Conservation (phyloP, 2,113 vertebrate species). For the Limanda limanda region DNA sequence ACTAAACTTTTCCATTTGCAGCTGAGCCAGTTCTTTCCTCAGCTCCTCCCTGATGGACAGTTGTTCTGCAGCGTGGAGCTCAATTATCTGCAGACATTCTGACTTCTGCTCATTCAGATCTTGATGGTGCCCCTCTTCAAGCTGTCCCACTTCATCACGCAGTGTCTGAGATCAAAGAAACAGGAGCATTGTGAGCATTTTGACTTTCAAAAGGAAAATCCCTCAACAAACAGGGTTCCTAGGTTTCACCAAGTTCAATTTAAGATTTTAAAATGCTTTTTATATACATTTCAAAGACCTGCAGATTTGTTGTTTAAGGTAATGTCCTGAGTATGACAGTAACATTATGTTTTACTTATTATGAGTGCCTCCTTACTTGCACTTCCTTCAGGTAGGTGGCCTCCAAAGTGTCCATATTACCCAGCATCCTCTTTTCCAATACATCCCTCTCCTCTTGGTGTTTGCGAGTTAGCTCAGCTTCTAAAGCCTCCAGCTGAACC, state of each 20-base stretch:
- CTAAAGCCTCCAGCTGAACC: slow-evolving; percentile 78
- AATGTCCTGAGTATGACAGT: neutral
- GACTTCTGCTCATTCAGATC: slow-evolving; percentile 57
- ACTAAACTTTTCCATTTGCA: slow-evolving; percentile 83
- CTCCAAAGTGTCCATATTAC: slow-evolving; percentile 89
- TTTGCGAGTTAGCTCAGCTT: slow-evolving; percentile 77
- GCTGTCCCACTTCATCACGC: slow-evolving; percentile 75
- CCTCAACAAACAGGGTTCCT: neutral
- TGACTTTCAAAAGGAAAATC: neutral
- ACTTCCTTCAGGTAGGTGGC: slow-evolving; percentile 87
- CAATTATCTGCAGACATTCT: slow-evolving; percentile 59
- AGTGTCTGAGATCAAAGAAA: slow-evolving; percentile 63
- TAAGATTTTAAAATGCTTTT: too few species aligned
- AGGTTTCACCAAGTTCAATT: too few species aligned
- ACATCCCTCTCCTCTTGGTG: slow-evolving; percentile 84
- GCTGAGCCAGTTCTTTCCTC: slow-evolving; percentile 76
- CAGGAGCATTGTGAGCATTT: neutral
- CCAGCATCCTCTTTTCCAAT: slow-evolving; percentile 84
- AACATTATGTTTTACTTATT: neutral
- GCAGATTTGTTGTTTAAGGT: neutral
- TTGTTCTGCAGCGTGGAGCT: slow-evolving; percentile 76
- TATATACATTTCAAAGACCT: too few species aligned
- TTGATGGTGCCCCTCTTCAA: slow-evolving; percentile 65
- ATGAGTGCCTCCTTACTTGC: slow-evolving; percentile 79
- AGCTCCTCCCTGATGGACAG: slow-evolving; percentile 74